Conservation (phyloP, 2,797 vertebrate genomes). For the Muscicapa comitata region DNA sequence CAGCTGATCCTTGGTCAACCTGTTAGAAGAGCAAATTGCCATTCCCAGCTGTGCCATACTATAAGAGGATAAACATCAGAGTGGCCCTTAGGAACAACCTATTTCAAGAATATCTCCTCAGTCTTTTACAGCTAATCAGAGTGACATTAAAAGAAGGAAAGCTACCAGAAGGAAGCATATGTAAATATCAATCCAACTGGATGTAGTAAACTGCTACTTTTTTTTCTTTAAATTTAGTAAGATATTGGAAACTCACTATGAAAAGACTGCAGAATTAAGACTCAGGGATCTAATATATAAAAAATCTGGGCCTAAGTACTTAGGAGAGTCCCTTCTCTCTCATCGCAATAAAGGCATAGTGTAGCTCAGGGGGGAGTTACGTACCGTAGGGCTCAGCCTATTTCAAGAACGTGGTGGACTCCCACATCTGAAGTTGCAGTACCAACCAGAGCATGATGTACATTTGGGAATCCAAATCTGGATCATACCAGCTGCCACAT, state of each 20-base stretch:
- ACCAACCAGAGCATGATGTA: not conserved
- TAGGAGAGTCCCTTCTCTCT: not conserved
- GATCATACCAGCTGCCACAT: not conserved
- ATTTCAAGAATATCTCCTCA: slow-evolving; percentile 6
- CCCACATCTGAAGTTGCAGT: not conserved
- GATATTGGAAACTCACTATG: not conserved
- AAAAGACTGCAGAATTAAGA: not conserved
- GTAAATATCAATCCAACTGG: not conserved
- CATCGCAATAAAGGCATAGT: not conserved
- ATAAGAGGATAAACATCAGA: slow-evolving; percentile 25
- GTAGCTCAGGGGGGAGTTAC: rapidly evolving
- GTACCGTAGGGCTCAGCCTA: not conserved
- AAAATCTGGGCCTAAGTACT: not conserved
- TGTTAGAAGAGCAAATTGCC: slow-evolving; percentile 48
- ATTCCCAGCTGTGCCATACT: slow-evolving; percentile 37
- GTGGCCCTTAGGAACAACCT: not conserved
- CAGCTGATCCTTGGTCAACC: slow-evolving; percentile 53
- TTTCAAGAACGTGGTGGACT: not conserved
- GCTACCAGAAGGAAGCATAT: not conserved
- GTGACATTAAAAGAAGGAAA: not conserved
- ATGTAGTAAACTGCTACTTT: not conserved
- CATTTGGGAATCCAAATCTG: not conserved
- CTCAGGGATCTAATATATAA: not conserved
- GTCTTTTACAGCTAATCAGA: slow-evolving; percentile 11
- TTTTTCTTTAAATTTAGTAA: not conserved